These are phyloP conservation scores for Eretmocerus hayati DNA, from an alignment of 2,888 invertebrate species.

Conservation along the genomic window DNA sequence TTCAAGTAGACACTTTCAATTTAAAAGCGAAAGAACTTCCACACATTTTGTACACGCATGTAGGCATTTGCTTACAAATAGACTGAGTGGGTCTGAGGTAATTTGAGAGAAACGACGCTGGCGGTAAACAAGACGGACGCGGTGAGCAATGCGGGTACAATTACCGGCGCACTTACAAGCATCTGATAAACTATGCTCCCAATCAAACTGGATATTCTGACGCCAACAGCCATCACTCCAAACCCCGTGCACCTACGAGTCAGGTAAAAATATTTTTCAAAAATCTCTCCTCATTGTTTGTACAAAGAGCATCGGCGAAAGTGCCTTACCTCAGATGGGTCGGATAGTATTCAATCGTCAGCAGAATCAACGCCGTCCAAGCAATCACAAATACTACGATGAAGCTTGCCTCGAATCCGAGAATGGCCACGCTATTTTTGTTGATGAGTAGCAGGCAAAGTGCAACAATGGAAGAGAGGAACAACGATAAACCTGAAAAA, in stretches of 20 bases:
- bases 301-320: too few species aligned
- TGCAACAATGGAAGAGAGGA: constrained; percentile 44
- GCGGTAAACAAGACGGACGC: constrained; percentile 44
- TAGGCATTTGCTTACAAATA: constrained; percentile 45
- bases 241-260: constrained; percentile 47
- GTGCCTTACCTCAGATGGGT: constrained; percentile 46
- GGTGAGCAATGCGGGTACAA: constrained; percentile 46
- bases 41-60: too few species aligned
- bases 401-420: constrained; percentile 48
- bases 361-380: constrained; percentile 47
- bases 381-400: constrained; percentile 47
- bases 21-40: too few species aligned
- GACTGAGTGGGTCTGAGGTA: constrained; percentile 47
- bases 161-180: constrained; percentile 42
- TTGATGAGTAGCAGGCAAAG: constrained; percentile 46
- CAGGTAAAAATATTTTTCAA: too few species aligned
- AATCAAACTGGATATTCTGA: constrained; percentile 45
- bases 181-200: constrained; percentile 46
- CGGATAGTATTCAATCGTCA: constrained; percentile 48
- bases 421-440: constrained; percentile 42
- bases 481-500: constrained; percentile 43
- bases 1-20: too few species aligned
- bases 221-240: constrained; percentile 45
- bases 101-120: constrained; percentile 43
- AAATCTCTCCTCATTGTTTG: background rate